phyloP scores from a whole-genome alignment of 2,113 vertebrate genomes.

The Gymnorhina tibicen region DNA sequence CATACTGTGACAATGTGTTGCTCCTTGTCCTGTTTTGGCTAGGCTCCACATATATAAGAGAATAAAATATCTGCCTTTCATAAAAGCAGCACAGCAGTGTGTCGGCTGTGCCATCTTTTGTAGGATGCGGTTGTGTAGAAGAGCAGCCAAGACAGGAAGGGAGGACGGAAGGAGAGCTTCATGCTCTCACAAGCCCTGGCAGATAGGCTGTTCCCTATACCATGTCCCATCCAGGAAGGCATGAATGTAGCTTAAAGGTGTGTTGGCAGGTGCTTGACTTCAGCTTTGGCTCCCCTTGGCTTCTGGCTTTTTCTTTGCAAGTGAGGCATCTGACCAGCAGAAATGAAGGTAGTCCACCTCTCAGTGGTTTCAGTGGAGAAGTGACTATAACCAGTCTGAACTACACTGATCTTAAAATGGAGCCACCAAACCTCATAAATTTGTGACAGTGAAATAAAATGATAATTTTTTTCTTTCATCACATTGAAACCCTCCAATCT shows the following conservation, averaged over 20 bases:
- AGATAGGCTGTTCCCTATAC: not conserved
- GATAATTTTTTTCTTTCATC: not conserved
- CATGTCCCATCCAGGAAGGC: not conserved
- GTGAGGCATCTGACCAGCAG: not conserved
- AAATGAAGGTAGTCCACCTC: not conserved
- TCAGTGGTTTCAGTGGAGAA: not conserved
- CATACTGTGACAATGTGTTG: fast-evolving
- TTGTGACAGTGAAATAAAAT: not conserved
- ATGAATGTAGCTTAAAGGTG: not conserved
- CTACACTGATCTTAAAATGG: not conserved
- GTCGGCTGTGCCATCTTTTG: not conserved
- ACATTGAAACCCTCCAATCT: constrained; percentile 20
- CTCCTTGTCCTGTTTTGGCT: not conserved
- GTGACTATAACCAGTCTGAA: not conserved
- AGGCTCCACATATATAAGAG: not conserved
- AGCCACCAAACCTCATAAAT: not conserved
- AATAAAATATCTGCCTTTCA: not conserved
- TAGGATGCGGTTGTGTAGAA: not conserved
- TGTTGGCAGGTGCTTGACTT: not conserved
- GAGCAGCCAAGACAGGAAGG: not conserved
- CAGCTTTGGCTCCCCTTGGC: not conserved
- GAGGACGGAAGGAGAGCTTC: not conserved
- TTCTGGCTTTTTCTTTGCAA: not conserved
- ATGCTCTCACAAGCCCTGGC: not conserved
- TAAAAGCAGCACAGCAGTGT: not conserved